Conservation (phyloP, 2,797 vertebrate species). For the Sebastiscus tertius region DNA sequence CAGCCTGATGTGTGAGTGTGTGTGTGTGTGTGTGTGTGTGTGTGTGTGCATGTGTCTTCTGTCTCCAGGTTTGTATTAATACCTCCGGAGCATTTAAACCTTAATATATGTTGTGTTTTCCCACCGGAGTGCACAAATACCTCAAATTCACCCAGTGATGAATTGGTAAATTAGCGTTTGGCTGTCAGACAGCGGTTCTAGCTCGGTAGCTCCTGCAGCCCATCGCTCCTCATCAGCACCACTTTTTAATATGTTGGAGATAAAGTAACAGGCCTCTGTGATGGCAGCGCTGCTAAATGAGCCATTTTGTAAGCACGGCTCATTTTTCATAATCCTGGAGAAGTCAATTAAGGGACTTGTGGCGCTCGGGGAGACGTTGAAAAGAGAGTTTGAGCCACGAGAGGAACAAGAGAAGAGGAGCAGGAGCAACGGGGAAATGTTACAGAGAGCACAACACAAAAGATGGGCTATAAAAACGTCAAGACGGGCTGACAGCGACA, state of each 20-base stretch:
- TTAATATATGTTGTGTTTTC: conserved; percentile 44
- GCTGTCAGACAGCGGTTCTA: conserved; percentile 55
- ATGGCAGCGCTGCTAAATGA: conserved; percentile 71
- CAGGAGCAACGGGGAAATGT: conserved; percentile 25
- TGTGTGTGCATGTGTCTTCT: background rate
- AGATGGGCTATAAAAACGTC: conserved; percentile 56
- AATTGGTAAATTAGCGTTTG: conserved; percentile 64
- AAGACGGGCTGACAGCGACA: conserved; percentile 27
- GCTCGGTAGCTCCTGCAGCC: conserved; percentile 27
- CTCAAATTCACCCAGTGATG: conserved; percentile 60
- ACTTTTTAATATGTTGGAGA: conserved; percentile 66
- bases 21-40: background rate
- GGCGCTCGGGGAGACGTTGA: conserved; percentile 48
- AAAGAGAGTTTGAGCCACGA: conserved; percentile 29
- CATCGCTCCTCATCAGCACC: conserved; percentile 71
- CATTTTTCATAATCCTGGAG: conserved; percentile 73
- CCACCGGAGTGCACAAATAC: conserved; percentile 24
- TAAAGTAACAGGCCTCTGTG: conserved; percentile 61
- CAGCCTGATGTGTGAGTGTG: background rate
- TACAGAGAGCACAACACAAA: conserved; percentile 44
- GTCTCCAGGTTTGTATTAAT: conserved; percentile 10
- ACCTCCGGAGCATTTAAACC: conserved; percentile 12
- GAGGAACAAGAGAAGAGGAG: conserved; percentile 21
- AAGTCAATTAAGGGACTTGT: conserved; percentile 71
- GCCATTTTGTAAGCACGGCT: conserved; percentile 64